Evolutionary conservation across 1,140 invertebrate genomes (phyloP).

Genomic region (Ooceraea biroi): DNA sequence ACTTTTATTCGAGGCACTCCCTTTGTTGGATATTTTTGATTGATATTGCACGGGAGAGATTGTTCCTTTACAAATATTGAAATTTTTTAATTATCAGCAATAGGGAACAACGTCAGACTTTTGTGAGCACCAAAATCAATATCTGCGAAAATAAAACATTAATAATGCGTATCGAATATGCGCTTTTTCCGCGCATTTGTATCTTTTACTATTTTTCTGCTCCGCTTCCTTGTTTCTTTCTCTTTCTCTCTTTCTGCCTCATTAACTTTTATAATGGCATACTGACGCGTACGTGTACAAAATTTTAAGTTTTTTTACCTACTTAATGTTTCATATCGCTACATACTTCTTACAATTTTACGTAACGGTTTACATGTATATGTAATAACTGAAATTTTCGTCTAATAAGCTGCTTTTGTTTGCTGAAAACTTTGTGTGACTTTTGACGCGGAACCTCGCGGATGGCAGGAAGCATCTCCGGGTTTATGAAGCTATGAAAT

Average conservation of each 20-base stretch:
- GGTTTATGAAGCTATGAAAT: constrained; percentile 44
- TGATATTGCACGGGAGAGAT: not conserved
- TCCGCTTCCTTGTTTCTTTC: not conserved
- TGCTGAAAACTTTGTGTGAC: constrained; percentile 21
- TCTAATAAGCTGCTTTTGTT: constrained; percentile 31
- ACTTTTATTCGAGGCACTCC: constrained; percentile 1
- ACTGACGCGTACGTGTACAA: not conserved
- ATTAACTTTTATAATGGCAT: not conserved
- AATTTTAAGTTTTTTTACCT: not conserved
- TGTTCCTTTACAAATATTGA: not conserved
- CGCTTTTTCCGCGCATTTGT: not conserved
- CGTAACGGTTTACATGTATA: not conserved
- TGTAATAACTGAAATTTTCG: not conserved
- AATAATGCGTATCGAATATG: not conserved
- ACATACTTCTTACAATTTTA: not conserved
- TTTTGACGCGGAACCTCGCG: not conserved
- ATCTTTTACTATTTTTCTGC: not conserved
- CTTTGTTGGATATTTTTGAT: not conserved
- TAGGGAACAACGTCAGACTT: constrained; percentile 2
- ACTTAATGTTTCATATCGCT: not conserved
- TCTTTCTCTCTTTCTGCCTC: not conserved
- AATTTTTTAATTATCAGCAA: constrained; percentile 21
- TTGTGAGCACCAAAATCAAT: not conserved
- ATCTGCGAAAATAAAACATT: not conserved
- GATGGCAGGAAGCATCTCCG: not conserved